Base-by-base conservation (phyloP, 1,140 invertebrate species). In the Camponotus floridanus region DNA sequence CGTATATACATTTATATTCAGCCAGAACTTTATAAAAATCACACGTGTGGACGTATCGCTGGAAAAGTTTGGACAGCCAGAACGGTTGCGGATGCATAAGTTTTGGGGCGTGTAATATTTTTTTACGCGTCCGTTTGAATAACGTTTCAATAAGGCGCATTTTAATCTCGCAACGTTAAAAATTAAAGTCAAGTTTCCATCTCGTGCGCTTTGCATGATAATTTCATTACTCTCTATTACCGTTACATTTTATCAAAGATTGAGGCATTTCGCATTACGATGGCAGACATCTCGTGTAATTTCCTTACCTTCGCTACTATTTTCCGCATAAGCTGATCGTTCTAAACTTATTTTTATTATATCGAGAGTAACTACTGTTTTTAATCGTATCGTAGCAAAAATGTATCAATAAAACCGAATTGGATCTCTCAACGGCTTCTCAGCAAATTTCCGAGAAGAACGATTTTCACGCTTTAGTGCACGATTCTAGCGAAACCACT, bases 391-490 rank as follows among this genome's bases (percentile, higher is more conserved):
- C 62, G 55, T 31, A 31, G 55, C 68, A 73, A 83, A 61, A 73
- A 74, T 74, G 68, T 74, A 74, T 73, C 79, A 61, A 83, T 83
- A 83, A 81, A 83, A 83, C 39, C 68, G 79, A 62, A 81, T 81
- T 81, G 79, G 67, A 74, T 83, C 79, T 74, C 68, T 61, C 67
- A 73, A 73, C 79, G 79, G 55, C 67, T 83, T 73, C 79, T 73
- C 79, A 61, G 68, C 51, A 73, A 83, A 83, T 83, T 74, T 73
- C 68, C 79, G 55, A 83, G 79, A 74, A 83, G 79, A 73, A 81
- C 79, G 79, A 73, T 81, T 81, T 81, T 83, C 79, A 74, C 79
- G 79, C 79, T 83, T 83, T 83, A 83, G 68, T 74, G 79, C 68
- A 73, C 79, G 79, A 83, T 83, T 74, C 68, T 70, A 45, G 79